Base-by-base conservation (phyloP, 2,888 invertebrate species). In the Acrobasis repandana region DNA sequence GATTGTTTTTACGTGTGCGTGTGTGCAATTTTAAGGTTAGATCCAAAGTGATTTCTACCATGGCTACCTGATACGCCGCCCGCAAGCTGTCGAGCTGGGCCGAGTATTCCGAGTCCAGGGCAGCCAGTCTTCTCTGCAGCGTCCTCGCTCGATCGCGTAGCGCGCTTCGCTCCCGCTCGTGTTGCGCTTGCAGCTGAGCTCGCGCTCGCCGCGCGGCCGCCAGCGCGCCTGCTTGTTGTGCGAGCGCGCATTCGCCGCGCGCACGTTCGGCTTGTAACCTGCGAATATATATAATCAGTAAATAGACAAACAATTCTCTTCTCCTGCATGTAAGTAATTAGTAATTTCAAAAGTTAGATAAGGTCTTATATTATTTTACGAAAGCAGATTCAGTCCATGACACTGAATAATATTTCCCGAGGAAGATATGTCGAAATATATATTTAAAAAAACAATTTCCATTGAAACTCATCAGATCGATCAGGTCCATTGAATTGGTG, bases 41-140 rank as follows among this genome's bases (percentile, higher is more conserved):
- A 18, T 11, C 11, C 4, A 38, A n/a, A 11, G 8, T 14, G 38
- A 38, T 20, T 3, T 54, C 54, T 38, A 54, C 54, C 54, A 54
- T 38, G 48, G 88, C 89, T 63, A 88, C 90, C 85, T 90, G 95
- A 81, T 97, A 97, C 9, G 96, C 96, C 15, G 95, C 95, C 49
- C 96, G 93, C 61, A 97, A 88, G 74, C 95, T 96, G 75, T 96
- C 96, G 61, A 97, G 93, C 83, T 97, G 97, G 72, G 96, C 96
- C 60, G 96, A 94, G 83, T 97, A 96, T 85, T 98, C 97, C 9
- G 96, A 94, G 82, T 97, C 96, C 63, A 97, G 91, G 43, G 95
- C 94, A 67, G 95, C 95, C 66, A 96, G 93, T 20, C 95, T 93
- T 43, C 95, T 93, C 80, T 96, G 96, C 70, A 96, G 87, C 65